phyloP scores from a whole-genome alignment of 2,113 vertebrate species.

The Epinephelus fuscoguttatus region DNA sequence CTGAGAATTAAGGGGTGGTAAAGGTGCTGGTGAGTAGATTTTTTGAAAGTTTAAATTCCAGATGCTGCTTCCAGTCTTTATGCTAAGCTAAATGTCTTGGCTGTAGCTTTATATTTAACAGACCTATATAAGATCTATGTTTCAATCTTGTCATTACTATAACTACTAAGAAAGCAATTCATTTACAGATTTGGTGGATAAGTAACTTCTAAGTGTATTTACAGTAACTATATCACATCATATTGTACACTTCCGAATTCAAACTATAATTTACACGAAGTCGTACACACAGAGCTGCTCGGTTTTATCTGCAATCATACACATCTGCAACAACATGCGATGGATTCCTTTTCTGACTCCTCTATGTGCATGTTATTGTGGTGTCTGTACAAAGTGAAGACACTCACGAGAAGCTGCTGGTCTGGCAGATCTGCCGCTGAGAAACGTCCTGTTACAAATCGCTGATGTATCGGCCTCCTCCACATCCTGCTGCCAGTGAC shows the following conservation, averaged over 20 bases:
- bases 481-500: slow-evolving; percentile 92
- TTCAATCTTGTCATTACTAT: not conserved
- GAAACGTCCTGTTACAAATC: slow-evolving; percentile 76
- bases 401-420: slow-evolving; percentile 82
- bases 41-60: too few species aligned
- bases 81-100: too few species aligned
- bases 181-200: not conserved
- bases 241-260: not conserved
- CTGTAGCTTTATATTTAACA: too few species aligned
- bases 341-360: slow-evolving; percentile 14
- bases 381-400: slow-evolving; percentile 12
- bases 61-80: not conserved
- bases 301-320: not conserved
- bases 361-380: slow-evolving; percentile 1
- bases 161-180: not conserved
- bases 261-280: not conserved
- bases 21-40: not conserved
- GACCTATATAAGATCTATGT: too few species aligned
- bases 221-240: not conserved
- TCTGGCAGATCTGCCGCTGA: slow-evolving; percentile 55
- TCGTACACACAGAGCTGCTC: not conserved
- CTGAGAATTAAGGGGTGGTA: not conserved
- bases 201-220: not conserved
- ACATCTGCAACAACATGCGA: not conserved
- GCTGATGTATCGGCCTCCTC: slow-evolving; percentile 84